Evolutionary conservation across 1,140 invertebrate species (phyloP).

Genomic region (Micrasema minimum): DNA sequence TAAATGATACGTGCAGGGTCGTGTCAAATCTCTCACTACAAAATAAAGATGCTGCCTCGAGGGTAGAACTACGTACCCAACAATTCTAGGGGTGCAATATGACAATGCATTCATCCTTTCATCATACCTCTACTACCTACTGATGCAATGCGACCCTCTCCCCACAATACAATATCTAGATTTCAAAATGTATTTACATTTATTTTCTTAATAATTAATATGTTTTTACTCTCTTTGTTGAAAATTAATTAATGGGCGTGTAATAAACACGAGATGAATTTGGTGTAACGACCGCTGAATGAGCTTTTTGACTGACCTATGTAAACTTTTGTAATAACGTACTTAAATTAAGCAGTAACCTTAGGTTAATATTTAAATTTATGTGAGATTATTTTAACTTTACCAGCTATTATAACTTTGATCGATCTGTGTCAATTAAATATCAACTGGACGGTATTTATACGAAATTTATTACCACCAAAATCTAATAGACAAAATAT

Average conservation of each 20-base stretch:
- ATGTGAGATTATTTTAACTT: no score
- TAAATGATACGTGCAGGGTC: slow-evolving; percentile 47
- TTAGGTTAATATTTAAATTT: no score
- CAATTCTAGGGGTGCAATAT: slow-evolving; percentile 9
- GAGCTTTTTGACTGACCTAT: no score
- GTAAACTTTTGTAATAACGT: no score
- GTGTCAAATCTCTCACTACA: slow-evolving; percentile 47
- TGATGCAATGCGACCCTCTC: slow-evolving; percentile 12
- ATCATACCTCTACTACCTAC: background rate
- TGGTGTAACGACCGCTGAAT: slow-evolving; percentile 1
- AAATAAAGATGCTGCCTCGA: slow-evolving; percentile 25
- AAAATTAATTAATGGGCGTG: slow-evolving; percentile 28
- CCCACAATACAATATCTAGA: slow-evolving; percentile 3
- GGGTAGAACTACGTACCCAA: background rate
- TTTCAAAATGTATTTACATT: slow-evolving; percentile 28
- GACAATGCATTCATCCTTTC: slow-evolving; percentile 16
- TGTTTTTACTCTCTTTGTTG: slow-evolving; percentile 18
- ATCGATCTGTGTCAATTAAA: no score
- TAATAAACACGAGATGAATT: slow-evolving; percentile 15
- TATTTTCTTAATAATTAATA: slow-evolving; percentile 18
- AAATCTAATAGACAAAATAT: no score
- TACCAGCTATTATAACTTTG: no score
- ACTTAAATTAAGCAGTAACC: no score
- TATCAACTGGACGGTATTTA: no score
- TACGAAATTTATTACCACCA: no score